Conservation (phyloP, 2,797 vertebrate genomes). For the Simalia tracyae region DNA sequence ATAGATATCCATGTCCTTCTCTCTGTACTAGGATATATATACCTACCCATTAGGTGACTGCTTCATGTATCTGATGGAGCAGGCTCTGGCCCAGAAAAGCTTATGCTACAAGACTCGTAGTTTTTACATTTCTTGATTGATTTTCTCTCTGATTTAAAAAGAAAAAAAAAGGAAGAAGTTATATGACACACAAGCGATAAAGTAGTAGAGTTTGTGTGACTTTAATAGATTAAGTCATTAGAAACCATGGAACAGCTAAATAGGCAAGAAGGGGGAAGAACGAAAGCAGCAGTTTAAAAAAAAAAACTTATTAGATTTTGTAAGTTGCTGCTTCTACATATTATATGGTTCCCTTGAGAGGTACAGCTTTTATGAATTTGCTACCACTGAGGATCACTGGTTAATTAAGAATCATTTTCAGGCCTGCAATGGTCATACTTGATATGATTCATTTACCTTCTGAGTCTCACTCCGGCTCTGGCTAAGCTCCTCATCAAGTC, state of each 20-base stretch:
- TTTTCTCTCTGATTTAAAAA: slow-evolving; percentile 20
- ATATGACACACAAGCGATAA: slow-evolving; percentile 32
- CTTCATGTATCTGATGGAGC: slow-evolving; percentile 9
- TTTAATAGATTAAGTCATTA: slow-evolving; percentile 12
- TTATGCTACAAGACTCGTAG: slow-evolving; percentile 1
- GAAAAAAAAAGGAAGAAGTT: slow-evolving; percentile 1
- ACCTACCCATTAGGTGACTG: slow-evolving; percentile 19
- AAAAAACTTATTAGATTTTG: slow-evolving; percentile 67
- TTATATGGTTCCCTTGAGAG: slow-evolving; percentile 70
- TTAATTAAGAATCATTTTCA: slow-evolving; percentile 84
- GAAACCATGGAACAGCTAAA: slow-evolving; percentile 22
- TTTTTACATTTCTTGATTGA: slow-evolving; percentile 12
- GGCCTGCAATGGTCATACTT: slow-evolving; percentile 79
- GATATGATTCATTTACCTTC: slow-evolving; percentile 84
- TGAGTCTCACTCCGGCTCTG: slow-evolving; percentile 77
- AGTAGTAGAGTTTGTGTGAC: slow-evolving; percentile 29
- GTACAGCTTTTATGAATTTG: slow-evolving; percentile 72
- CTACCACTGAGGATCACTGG: slow-evolving; percentile 78
- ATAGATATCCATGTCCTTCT: not conserved
- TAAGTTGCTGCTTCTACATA: slow-evolving; percentile 68
- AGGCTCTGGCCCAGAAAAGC: not conserved
- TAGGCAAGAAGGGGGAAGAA: slow-evolving; percentile 42
- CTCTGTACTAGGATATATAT: slow-evolving; percentile 10
- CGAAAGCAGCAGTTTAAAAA: slow-evolving; percentile 23
- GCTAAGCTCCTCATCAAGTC: slow-evolving; percentile 80